Evolutionary conservation across 2,113 vertebrate genomes (phyloP).

Genomic region (Gasterosteus nipponicus): DNA sequence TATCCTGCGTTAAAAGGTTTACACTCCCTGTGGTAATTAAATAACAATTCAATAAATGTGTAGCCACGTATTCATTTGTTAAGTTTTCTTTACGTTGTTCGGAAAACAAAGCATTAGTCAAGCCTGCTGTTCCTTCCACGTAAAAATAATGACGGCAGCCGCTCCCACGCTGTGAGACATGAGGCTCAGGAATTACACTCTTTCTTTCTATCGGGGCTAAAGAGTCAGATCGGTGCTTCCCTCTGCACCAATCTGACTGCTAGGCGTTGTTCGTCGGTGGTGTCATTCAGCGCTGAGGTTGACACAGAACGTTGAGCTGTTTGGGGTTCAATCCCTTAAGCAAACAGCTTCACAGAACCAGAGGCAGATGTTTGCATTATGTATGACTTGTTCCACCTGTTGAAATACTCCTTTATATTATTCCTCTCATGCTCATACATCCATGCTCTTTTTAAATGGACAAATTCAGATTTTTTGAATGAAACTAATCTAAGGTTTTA

Average conservation of each 20-base stretch:
- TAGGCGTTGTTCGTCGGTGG: not conserved
- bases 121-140: not conserved
- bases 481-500: not conserved
- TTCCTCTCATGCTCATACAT: not conserved
- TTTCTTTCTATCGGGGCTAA: not conserved
- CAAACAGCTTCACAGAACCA: not conserved
- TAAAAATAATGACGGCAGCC: not conserved
- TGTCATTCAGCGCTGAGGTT: not conserved
- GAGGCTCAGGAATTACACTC: no score
- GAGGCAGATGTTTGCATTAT: constrained; percentile 7
- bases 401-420: not conserved
- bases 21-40: no score
- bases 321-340: constrained; percentile 1
- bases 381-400: not conserved
- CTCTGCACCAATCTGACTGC: not conserved
- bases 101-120: no score
- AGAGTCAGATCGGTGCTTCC: not conserved
- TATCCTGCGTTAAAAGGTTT: no score
- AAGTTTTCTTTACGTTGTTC: not conserved
- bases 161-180: not conserved
- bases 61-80: not conserved
- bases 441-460: not conserved
- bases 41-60: no score
- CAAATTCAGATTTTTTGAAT: not conserved
- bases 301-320: constrained; percentile 2